These are phyloP conservation scores for Dissostichus mawsoni DNA, from an alignment of 2,113 vertebrate genomes.

Conservation along the genomic window DNA sequence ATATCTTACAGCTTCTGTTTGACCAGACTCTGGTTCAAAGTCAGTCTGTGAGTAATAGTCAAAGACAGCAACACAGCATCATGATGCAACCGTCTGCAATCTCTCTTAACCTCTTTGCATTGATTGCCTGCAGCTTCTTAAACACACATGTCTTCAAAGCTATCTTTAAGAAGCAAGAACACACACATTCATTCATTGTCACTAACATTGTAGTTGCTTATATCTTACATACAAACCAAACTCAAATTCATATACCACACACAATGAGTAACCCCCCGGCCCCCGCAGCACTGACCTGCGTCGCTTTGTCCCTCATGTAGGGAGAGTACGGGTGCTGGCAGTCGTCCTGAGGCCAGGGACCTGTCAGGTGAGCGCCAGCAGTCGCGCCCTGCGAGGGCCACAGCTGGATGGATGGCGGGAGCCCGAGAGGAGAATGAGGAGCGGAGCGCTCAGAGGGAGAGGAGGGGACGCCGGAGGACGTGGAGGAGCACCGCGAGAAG, in stretches of 20 bases:
- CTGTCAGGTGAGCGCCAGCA: slow-evolving; percentile 93
- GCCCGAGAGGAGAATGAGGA: slow-evolving; percentile 68
- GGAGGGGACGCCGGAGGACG: slow-evolving; percentile 1
- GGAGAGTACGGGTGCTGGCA: slow-evolving; percentile 89
- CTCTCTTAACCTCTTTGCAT: slow-evolving; percentile 11
- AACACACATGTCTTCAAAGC: background rate
- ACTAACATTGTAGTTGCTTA: background rate
- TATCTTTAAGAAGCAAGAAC: background rate
- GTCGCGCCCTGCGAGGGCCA: slow-evolving; percentile 91
- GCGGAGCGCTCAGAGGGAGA: slow-evolving; percentile 27
- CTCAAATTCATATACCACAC: background rate
- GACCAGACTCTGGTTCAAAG: slow-evolving; percentile 17
- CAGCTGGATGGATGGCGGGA: slow-evolving; percentile 86
- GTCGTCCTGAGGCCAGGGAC: slow-evolving; percentile 97
- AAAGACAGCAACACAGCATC: background rate
- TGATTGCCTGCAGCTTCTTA: background rate
- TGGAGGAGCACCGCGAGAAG: slow-evolving; percentile 34
- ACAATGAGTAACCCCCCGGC: background rate
- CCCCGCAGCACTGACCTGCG: slow-evolving; percentile 89
- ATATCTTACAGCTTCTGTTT: background rate
- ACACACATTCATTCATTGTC: background rate
- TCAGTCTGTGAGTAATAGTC: background rate
- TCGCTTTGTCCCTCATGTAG: slow-evolving; percentile 98
- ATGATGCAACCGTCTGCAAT: slow-evolving; percentile 69
- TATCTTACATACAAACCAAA: background rate